Conservation (phyloP, 2,888 invertebrate genomes). For the Orchestes rusci region DNA sequence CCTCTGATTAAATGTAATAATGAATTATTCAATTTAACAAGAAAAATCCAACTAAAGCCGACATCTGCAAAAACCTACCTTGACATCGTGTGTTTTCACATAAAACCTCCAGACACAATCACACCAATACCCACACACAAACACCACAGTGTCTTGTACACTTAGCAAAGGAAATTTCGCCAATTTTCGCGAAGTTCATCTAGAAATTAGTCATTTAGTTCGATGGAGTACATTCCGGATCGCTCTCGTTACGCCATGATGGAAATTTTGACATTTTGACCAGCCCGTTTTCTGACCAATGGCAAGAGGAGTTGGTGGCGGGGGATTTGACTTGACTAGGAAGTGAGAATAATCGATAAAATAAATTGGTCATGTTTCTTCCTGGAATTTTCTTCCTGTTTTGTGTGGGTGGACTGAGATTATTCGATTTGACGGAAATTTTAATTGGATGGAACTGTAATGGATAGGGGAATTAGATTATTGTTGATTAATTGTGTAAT, state of each 20-base stretch:
- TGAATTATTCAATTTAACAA: background rate
- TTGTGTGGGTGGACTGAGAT: too few species aligned
- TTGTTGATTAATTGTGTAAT: too few species aligned
- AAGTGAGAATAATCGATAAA: too few species aligned
- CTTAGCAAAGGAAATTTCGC: conserved; percentile 9
- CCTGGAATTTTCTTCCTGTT: too few species aligned
- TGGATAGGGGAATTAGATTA: too few species aligned
- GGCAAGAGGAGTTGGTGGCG: conserved; percentile 2
- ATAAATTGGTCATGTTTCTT: too few species aligned
- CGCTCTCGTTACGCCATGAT: conserved; percentile 21
- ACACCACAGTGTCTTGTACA: conserved; percentile 12
- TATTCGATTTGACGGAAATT: too few species aligned
- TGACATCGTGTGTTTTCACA: conserved; percentile 21
- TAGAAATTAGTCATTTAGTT: conserved; percentile 17
- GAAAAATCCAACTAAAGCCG: conserved; percentile 12
- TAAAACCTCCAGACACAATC: conserved; percentile 18
- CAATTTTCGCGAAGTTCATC: conserved; percentile 16
- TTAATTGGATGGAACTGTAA: too few species aligned
- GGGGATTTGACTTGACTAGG: conserved; percentile 17
- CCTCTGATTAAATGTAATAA: too few species aligned
- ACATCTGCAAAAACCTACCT: conserved; percentile 21
- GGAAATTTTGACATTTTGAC: conserved; percentile 20
- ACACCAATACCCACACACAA: conserved; percentile 12
- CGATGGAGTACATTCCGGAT: conserved; percentile 11
- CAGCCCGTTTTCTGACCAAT: conserved; percentile 23